phyloP scores from a whole-genome alignment of 2,888 invertebrate genomes.

The Tetranychus piercei region DNA sequence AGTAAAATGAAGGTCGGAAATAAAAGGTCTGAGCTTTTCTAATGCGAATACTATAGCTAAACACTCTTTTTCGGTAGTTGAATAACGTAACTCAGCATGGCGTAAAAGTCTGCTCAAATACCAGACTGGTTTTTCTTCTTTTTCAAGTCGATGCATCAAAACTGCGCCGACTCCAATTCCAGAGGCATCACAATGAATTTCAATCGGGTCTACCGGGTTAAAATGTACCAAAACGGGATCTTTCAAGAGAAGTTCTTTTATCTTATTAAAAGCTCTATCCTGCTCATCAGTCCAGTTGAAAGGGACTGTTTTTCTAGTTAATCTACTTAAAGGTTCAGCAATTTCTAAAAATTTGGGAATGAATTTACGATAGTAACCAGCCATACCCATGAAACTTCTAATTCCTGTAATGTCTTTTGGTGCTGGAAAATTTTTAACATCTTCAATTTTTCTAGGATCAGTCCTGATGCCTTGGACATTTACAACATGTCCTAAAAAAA shows the following conservation, averaged over 20 bases:
- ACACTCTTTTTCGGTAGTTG: slow-evolving; percentile 24
- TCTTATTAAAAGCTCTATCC: neutral
- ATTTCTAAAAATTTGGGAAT: neutral
- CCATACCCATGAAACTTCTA: too few relatives aligned
- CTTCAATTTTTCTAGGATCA: too few relatives aligned
- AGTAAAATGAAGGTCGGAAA: too few relatives aligned
- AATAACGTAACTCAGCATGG: slow-evolving; percentile 25
- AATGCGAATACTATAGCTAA: slow-evolving; percentile 24
- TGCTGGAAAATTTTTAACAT: too few relatives aligned
- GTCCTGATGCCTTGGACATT: too few relatives aligned
- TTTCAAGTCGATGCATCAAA: neutral
- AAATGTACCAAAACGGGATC: neutral
- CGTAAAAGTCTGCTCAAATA: slow-evolving; percentile 22
- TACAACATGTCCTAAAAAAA: too few relatives aligned
- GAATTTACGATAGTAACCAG: neutral
- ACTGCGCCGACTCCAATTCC: neutral
- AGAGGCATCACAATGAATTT: neutral
- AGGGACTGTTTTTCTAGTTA: neutral
- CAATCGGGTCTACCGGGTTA: neutral
- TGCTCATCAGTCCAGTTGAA: neutral
- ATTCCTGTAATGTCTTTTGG: too few relatives aligned
- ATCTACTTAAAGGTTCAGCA: neutral
- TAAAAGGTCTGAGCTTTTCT: neutral
- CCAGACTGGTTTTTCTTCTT: slow-evolving; percentile 20
- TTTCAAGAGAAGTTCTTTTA: neutral